Conservation (phyloP, 2,113 vertebrate species). For the Anguilla rostrata region DNA sequence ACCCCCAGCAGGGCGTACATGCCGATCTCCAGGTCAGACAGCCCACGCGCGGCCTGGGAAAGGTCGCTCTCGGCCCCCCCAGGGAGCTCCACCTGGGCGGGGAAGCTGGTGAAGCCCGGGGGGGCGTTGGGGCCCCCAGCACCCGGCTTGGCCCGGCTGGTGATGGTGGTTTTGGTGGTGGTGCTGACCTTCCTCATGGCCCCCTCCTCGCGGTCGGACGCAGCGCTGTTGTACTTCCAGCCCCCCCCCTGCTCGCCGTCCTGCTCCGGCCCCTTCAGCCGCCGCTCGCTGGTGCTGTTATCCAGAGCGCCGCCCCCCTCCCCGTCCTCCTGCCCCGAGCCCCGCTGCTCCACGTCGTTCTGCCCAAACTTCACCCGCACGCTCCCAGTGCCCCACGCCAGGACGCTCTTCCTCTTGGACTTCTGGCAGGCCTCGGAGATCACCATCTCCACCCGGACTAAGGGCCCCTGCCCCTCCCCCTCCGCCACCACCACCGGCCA, state of each 20-base stretch:
- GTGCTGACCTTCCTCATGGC: slow-evolving; percentile 77
- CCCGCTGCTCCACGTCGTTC: slow-evolving; percentile 64
- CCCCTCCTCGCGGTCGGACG: slow-evolving; percentile 68
- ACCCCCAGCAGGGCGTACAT: slow-evolving; percentile 96
- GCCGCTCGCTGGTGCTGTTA: slow-evolving; percentile 73
- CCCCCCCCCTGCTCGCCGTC: slow-evolving; percentile 72
- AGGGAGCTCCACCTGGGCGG: slow-evolving; percentile 76
- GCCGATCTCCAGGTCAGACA: slow-evolving; percentile 93
- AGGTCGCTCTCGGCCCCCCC: slow-evolving; percentile 77
- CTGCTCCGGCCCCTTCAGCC: slow-evolving; percentile 64
- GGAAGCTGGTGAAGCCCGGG: slow-evolving; percentile 77
- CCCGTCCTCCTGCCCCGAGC: slow-evolving; percentile 65
- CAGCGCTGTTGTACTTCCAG: slow-evolving; percentile 70
- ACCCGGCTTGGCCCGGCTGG: slow-evolving; percentile 57
- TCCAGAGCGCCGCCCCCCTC: slow-evolving; percentile 60
- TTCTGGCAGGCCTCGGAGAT: slow-evolving; percentile 95
- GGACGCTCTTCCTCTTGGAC: slow-evolving; percentile 88
- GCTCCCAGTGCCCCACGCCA: slow-evolving; percentile 82
- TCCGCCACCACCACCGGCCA: slow-evolving; percentile 85
- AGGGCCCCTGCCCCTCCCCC: slow-evolving; percentile 85
- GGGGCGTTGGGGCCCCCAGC: slow-evolving; percentile 65
- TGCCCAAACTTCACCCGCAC: slow-evolving; percentile 84
- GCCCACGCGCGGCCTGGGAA: slow-evolving; percentile 75
- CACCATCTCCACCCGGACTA: slow-evolving; percentile 89
- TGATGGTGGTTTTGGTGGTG: slow-evolving; percentile 70